Evolutionary conservation across 2,113 vertebrate species (phyloP), one percentile per base, ranked within the genome.

Genomic region (Hippocampus abdominalis): DNA sequence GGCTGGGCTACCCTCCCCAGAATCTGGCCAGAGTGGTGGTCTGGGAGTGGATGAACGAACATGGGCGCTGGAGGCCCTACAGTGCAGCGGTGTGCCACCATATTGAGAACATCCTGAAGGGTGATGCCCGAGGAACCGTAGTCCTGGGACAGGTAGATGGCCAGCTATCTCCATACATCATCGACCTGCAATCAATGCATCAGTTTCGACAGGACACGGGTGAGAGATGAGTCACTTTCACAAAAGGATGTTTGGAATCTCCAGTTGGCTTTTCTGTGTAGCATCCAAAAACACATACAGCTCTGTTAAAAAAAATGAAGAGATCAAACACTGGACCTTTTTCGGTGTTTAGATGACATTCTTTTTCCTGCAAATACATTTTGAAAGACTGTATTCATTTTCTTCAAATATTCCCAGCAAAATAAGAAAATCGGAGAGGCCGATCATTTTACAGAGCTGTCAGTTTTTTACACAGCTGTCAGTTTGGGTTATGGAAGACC

Each of bases 151-250:
- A 98, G 89, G 94, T 96, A 66, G 96, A 98, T 0, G 88, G 90
- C 36, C 95, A 94, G 89, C 95, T 98, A 46, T 87, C 94, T 0
- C 94, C 96, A n/a, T 98, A 98, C 76, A 39, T 97, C 91, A 95
- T 98, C 0, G 96, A 98, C 89, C 92, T 98, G 83, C 96, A 97
- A 89, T 95, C 96, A 86, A 98, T 98, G 96, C 95, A 98, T 77
- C 96, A 98, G 90, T 97, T 98, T 76, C 93, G 96, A 61, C 96
- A 98, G 89, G 96, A 98, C 82, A 98, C 96, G 66, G 96, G 96
- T 98, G 92, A 90, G 93, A 69, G 40, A 48, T 2, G n/a, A 16
- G 10, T 5, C 20, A 18, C 7, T 32, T 54, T 70, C 25, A 51
- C 7, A 15, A 13, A 18, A n/a, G 21, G 21, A n/a, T 8, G 18